Evolutionary conservation across 2,888 invertebrate genomes (phyloP), one percentile per base, ranked within the genome.

Genomic region (Hypolimnas misippus): DNA sequence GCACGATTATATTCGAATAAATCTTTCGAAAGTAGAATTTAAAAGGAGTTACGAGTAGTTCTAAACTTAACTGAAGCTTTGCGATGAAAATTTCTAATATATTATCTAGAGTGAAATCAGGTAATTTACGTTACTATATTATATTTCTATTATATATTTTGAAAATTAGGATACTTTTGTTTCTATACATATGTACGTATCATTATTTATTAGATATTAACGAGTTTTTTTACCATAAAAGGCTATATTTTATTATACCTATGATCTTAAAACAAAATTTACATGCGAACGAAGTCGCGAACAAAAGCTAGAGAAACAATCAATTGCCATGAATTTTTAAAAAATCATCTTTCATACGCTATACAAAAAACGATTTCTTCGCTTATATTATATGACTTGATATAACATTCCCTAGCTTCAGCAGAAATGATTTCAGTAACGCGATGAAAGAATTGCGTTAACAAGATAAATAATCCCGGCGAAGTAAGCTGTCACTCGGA

Each of bases 401-500:
- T 16, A 17, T 10, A 17, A 42, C 16, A 16, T 17, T 17, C 17
- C 42, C 16, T 42, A 42, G 42, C 10, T 42, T 42, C 16, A 1
- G 16, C 17, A 17, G 19, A 42, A 42, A 42, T 42, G 42, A 42
- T 42, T 10, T 42, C 42, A 16, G 42, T 29, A 29, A 49, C 46
- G 54, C 54, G 35, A n/a, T 60, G 38, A 60, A 53, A 53, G 60
- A 38, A 60, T 60, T 60, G 55, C 49, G 50, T 42, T 49, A 54
- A 50, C 60, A 61, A 55, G 60, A 61, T 61, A 54, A 55, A 61
- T 61, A 61, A 61, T 61, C 60, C 54, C 38, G 29, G 44, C 40
- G 54, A 49, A 55, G 55, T 46, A 40, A 61, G 60, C 60, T 61
- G 60, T 61, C 60, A 55, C 49, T 31, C n/a, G 49, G 49, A 61